phyloP scores from a whole-genome alignment of 2,888 invertebrate genomes.

The Neoaliturus tenellus region DNA sequence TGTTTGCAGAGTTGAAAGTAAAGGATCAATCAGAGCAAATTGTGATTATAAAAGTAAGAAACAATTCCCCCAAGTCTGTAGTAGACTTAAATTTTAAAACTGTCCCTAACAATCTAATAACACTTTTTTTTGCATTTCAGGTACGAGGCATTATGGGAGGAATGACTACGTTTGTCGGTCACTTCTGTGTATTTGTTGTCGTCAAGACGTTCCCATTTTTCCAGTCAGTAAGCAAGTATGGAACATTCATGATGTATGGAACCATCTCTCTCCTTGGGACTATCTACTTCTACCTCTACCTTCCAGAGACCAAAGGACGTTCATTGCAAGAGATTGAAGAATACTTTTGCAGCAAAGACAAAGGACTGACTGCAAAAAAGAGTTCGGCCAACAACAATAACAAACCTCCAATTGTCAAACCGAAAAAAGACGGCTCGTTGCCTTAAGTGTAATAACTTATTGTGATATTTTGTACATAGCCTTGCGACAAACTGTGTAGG shows the following conservation, averaged over 20 bases:
- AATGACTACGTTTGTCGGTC: slow-evolving; percentile 80
- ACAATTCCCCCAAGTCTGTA: too few species aligned
- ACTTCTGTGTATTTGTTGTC: slow-evolving; percentile 80
- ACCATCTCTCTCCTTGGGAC: slow-evolving; percentile 76
- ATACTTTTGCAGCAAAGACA: slow-evolving; percentile 80
- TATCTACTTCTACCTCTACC: slow-evolving; percentile 79
- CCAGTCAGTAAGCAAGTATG: slow-evolving; percentile 75
- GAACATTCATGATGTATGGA: slow-evolving; percentile 79
- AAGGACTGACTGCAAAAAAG: slow-evolving; percentile 70
- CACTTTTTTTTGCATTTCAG: slow-evolving; percentile 72
- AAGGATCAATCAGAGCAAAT: too few species aligned
- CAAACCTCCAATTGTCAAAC: slow-evolving; percentile 60
- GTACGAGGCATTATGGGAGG: slow-evolving; percentile 82
- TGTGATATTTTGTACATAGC: slow-evolving; percentile 33
- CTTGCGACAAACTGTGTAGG: neutral
- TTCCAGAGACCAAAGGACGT: slow-evolving; percentile 83
- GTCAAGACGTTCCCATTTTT: slow-evolving; percentile 81
- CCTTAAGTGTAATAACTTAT: slow-evolving; percentile 57
- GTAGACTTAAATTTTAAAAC: too few species aligned
- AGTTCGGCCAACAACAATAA: slow-evolving; percentile 48
- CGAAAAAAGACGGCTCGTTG: slow-evolving; percentile 61
- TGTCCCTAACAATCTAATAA: too few species aligned
- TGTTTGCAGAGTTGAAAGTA: too few species aligned
- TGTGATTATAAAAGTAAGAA: too few species aligned
- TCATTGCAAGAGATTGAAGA: slow-evolving; percentile 83